Percentiles rank a stretch among this genome's conserved stretches.
Conservation (phyloP, 2,797 vertebrate genomes). For the Petrocephalus schoutedeni region DNA sequence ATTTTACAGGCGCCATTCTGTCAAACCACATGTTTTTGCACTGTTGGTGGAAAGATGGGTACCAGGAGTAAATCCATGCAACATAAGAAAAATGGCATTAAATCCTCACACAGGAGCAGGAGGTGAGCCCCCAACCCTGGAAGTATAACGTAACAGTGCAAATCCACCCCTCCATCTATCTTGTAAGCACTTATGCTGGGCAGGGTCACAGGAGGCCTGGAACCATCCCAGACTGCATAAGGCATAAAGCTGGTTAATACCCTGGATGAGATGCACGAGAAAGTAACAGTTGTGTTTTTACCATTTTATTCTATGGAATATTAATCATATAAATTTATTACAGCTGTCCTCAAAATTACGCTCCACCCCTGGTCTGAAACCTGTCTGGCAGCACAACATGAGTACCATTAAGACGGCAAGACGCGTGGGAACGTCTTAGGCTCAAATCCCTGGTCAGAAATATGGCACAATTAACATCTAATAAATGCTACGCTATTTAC, state of each 20-base stretch:
- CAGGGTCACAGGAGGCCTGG: not conserved
- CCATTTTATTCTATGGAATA: not conserved
- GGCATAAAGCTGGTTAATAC: not conserved
- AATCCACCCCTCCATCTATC: not conserved
- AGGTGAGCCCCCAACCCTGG: too few species aligned
- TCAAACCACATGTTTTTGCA: not conserved
- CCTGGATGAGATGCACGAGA: not conserved
- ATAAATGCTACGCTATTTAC: not conserved
- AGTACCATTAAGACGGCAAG: not conserved
- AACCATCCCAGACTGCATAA: not conserved
- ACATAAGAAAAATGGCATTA: not conserved
- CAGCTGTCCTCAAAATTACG: not conserved
- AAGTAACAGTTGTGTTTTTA: not conserved
- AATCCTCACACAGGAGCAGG: not conserved
- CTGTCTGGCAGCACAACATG: not conserved
- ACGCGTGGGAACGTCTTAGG: not conserved
- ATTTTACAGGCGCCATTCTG: not conserved
- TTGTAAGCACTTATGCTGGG: not conserved
- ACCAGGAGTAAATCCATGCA: not conserved
- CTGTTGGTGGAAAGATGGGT: not conserved
- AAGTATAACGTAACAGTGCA: not conserved
- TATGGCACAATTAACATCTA: not conserved
- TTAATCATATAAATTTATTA: slow-evolving; percentile 6
- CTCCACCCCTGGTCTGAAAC: not conserved
- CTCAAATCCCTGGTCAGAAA: not conserved